Conservation (phyloP, 2,113 vertebrate genomes). For the Machaerirhynchus nigripectus region DNA sequence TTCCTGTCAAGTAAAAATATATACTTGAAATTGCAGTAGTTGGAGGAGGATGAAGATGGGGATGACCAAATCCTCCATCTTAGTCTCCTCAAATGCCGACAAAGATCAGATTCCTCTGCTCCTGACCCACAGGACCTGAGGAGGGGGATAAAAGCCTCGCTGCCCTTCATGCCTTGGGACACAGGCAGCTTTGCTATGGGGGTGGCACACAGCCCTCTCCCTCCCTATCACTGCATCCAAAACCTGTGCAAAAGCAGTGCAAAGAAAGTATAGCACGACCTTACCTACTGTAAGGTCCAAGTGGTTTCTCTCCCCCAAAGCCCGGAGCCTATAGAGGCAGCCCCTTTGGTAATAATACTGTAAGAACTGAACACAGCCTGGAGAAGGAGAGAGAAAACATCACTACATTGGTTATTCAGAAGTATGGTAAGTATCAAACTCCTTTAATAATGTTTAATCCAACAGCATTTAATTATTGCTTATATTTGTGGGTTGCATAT, state of each 20-base stretch:
- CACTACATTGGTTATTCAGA: neutral
- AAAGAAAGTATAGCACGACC: neutral
- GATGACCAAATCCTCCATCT: neutral
- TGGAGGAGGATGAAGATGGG: neutral
- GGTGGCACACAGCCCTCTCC: neutral
- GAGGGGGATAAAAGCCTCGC: neutral
- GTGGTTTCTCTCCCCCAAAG: slow-evolving; percentile 92
- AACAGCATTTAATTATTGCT: neutral
- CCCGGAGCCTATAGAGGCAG: slow-evolving; percentile 91
- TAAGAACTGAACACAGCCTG: slow-evolving; percentile 95
- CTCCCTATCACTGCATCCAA: neutral
- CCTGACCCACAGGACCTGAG: neutral
- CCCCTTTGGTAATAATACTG: slow-evolving; percentile 99
- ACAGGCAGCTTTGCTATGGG: neutral
- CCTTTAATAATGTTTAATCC: neutral
- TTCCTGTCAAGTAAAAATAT: neutral
- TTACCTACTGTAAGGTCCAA: slow-evolving; percentile 97
- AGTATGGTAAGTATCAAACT: neutral
- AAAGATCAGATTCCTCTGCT: neutral
- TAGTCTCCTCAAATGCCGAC: neutral
- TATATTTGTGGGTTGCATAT: neutral
- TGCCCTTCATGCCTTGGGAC: neutral
- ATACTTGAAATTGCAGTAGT: neutral
- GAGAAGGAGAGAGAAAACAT: neutral
- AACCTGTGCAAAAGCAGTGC: neutral